Evolutionary conservation across 2,113 vertebrate genomes (phyloP).

Genomic region (Speoplatyrhinus poulsoni): DNA sequence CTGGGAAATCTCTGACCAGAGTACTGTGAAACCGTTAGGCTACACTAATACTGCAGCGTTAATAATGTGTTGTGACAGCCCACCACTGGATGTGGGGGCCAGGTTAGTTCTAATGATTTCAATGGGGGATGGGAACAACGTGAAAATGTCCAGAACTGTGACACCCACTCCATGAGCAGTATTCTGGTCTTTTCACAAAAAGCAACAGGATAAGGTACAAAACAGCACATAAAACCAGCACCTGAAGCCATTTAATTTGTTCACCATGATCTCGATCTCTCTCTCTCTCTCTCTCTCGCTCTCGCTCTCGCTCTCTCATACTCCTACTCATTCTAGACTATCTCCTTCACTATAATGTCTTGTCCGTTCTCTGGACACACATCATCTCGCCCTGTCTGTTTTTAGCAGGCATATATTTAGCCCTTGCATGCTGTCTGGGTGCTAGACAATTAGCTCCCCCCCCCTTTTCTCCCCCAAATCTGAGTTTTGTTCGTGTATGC

Average conservation of each 20-base stretch:
- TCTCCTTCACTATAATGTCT: constrained; percentile 20
- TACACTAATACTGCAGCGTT: too few species aligned
- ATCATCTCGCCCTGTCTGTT: constrained; percentile 45
- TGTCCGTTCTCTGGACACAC: constrained; percentile 20
- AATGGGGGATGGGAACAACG: constrained; percentile 39
- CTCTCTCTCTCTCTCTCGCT: constrained; percentile 46
- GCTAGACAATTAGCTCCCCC: constrained; percentile 58
- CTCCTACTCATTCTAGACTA: constrained; percentile 6
- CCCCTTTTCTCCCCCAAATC: background rate
- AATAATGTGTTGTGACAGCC: too few species aligned
- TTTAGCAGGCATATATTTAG: constrained; percentile 55
- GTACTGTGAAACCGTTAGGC: too few species aligned
- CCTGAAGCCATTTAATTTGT: constrained; percentile 51
- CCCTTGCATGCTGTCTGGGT: constrained; percentile 30
- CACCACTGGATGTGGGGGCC: constrained; percentile 26
- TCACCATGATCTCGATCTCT: constrained; percentile 12
- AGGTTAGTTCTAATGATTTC: too few species aligned
- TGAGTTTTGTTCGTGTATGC: constrained; percentile 1
- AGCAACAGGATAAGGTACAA: constrained; percentile 8
- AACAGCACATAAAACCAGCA: constrained; percentile 36
- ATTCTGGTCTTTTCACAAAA: constrained; percentile 57
- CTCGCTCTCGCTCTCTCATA: constrained; percentile 37
- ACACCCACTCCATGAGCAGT: constrained; percentile 57
- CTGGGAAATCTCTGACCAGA: too few species aligned
- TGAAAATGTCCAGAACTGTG: constrained; percentile 59